Evolutionary conservation across 1,140 invertebrate genomes (phyloP).

Genomic region (Battus philenor): DNA sequence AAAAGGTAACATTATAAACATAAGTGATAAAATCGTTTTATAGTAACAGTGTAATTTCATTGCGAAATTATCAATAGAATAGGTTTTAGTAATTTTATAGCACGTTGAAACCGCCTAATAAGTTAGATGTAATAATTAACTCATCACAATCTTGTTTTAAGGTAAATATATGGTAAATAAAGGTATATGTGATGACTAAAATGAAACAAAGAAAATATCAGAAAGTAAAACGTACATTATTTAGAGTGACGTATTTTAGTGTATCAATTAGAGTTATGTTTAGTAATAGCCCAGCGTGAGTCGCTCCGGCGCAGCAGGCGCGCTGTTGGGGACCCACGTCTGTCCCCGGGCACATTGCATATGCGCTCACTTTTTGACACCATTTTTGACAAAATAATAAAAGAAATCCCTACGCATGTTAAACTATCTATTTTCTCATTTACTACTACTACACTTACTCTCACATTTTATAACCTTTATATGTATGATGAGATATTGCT

Average conservation of each 20-base stretch:
- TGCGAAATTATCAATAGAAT: no score
- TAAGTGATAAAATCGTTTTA: no score
- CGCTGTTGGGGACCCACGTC: conserved; percentile 15
- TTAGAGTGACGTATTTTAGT: conserved; percentile 56
- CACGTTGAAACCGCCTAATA: no score
- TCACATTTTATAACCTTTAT: not conserved
- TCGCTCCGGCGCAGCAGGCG: conserved; percentile 31
- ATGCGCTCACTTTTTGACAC: conserved; percentile 47
- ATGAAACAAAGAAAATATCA: conserved; percentile 27
- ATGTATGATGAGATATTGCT: not conserved
- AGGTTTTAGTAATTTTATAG: no score
- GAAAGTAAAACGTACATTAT: conserved; percentile 34
- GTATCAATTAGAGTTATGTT: conserved; percentile 72
- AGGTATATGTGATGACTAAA: no score
- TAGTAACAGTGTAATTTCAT: no score
- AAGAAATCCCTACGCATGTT: conserved; percentile 7
- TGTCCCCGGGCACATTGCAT: conserved; percentile 28
- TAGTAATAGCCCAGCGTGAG: conserved; percentile 58
- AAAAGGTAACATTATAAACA: no score
- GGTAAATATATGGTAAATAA: no score
- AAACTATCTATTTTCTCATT: not conserved
- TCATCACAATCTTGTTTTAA: no score
- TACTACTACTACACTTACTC: not conserved
- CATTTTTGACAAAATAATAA: conserved; percentile 27
- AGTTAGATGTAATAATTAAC: no score